Base-by-base conservation (phyloP, 2,888 invertebrate species). In the Escarpia spicata region DNA sequence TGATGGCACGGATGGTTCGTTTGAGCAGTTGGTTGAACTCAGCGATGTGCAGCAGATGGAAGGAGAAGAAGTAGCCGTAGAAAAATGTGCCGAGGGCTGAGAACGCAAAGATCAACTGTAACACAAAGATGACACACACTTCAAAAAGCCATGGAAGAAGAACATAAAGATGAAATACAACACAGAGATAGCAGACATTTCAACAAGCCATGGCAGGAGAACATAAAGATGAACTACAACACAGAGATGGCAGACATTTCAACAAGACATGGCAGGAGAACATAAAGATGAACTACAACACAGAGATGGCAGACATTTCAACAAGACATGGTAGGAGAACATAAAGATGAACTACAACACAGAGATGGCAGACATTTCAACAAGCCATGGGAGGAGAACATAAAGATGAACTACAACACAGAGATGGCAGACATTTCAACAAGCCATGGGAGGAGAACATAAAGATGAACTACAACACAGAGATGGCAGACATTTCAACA, bases 21-120 rank as follows among this genome's bases (percentile, higher is more conserved):
- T 95, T 95, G 91, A 96, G 94, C 90, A 96, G 95, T 94, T 96
- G 96, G 93, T 96, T 96, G 94, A 96, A 94, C 92, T 95, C 94
- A 9, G 95, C 95, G 92, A 96, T 95, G 94, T 96, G 96, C 26
- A 96, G 95, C 90, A 96, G 95, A 93, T 96, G 96, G 94, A 96
- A 95, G 60, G 95, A 94, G 94, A 96, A 96, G 95, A 96, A 96
- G 94, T 96, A 96, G 44, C 96, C 96, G 93, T 95, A 95, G 93
- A 95, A 95, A 0, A 95, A 92, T 2, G 96, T 96, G 26, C 96
- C 96, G 26, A 95, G 94, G n/a, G 95, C 93, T 0, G 96, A 96
- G 92, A 94, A 95, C 0, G 93, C 94, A 89, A 96, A 93, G 93
- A 96, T 95, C 45, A 94, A n/a, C 96, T 96, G 94, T 44, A 19